These are phyloP conservation scores for Diadema setosum DNA, from an alignment of 35 echinoderm and acorn worm species.

Conservation along the genomic window DNA sequence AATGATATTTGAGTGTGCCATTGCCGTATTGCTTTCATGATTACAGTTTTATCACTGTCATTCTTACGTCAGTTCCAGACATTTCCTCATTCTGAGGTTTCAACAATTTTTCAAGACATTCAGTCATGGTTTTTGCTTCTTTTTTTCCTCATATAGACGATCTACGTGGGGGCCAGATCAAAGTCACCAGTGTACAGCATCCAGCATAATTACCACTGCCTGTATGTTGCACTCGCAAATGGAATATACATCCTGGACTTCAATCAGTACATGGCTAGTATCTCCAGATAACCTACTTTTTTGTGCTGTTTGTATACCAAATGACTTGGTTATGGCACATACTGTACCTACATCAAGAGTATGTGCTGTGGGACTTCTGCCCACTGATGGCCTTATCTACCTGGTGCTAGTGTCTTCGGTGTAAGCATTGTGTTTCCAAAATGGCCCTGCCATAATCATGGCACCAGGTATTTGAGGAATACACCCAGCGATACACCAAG, in stretches of 20 bases:
- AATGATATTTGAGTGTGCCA: neutral
- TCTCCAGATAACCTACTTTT: no score
- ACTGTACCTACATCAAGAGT: no score
- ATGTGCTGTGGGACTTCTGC: no score
- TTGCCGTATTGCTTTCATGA: neutral
- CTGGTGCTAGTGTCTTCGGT: no score
- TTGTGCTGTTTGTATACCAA: no score
- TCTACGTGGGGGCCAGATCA: neutral
- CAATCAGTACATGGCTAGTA: neutral
- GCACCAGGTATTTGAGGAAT: no score
- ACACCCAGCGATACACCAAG: no score
- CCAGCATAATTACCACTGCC: neutral
- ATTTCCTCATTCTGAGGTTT: neutral
- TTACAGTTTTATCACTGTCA: neutral
- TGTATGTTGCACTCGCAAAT: neutral
- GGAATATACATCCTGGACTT: neutral
- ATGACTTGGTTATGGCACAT: no score
- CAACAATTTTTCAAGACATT: neutral
- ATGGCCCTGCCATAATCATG: no score
- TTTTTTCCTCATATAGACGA: neutral
- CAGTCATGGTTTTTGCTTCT: neutral
- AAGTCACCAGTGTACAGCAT: neutral
- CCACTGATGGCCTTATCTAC: no score
- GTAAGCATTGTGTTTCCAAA: no score
- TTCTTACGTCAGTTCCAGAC: neutral